These are phyloP conservation scores for Actinia tenebrosa DNA, from an alignment of 64 coral and sea anemone species.

Conservation along the genomic window DNA sequence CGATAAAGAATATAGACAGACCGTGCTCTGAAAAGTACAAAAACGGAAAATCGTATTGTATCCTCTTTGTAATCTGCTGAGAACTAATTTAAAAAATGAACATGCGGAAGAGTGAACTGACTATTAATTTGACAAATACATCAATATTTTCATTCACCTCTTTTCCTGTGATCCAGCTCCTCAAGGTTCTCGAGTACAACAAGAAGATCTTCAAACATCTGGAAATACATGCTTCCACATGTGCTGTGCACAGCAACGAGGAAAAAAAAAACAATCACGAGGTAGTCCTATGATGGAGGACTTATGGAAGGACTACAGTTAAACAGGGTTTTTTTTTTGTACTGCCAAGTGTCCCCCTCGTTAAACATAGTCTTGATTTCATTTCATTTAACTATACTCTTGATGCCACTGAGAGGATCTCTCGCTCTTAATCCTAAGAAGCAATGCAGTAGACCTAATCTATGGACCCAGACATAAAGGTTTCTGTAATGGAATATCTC, in stretches of 20 bases:
- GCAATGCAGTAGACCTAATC: too few relatives aligned
- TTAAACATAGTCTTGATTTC: too few relatives aligned
- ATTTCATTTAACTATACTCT: too few relatives aligned
- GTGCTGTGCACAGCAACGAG: slow-evolving; percentile 29
- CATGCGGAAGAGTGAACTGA: neutral
- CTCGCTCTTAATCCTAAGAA: too few relatives aligned
- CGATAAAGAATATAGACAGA: slow-evolving; percentile 44
- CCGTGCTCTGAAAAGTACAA: slow-evolving; percentile 48
- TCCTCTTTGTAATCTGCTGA: neutral
- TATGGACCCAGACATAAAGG: too few relatives aligned
- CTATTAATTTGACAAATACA: neutral
- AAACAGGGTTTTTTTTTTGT: too few relatives aligned
- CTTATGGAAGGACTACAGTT: too few relatives aligned
- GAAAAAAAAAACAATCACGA: neutral
- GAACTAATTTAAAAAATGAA: neutral
- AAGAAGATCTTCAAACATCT: slow-evolving; percentile 90
- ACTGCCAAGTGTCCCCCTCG: too few relatives aligned
- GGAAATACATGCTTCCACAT: slow-evolving; percentile 76
- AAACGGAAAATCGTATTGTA: neutral
- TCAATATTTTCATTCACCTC: slow-evolving; percentile 16
- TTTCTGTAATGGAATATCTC: too few relatives aligned
- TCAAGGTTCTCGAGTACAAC: slow-evolving; percentile 76
- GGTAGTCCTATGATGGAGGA: neutral
- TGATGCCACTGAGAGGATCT: too few relatives aligned
- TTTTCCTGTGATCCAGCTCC: slow-evolving; percentile 64